phyloP scores from a whole-genome alignment of 2,113 vertebrate species.

The Grus americana region DNA sequence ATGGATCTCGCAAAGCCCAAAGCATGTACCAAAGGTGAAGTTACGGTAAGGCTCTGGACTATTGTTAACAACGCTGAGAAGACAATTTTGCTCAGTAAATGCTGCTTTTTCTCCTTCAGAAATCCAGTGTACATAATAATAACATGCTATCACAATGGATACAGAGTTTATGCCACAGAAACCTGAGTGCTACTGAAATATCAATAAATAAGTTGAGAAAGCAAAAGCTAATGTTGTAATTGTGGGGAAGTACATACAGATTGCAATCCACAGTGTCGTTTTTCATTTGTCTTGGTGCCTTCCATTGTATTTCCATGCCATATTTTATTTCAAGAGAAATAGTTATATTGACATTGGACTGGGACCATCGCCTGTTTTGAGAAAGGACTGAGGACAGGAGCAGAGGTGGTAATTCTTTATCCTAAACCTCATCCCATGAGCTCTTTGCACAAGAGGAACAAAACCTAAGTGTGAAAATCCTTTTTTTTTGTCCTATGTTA shows the following conservation, averaged over 20 bases:
- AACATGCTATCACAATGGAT: fast-evolving
- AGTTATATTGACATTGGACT: not conserved
- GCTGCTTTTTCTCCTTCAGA: not conserved
- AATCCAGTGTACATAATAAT: not conserved
- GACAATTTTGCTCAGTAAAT: not conserved
- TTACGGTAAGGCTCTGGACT: not conserved
- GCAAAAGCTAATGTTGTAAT: not conserved
- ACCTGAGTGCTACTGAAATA: not conserved
- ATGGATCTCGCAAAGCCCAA: not conserved
- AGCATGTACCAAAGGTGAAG: fast-evolving
- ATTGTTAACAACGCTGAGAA: fast-evolving
- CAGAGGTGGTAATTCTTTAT: not conserved
- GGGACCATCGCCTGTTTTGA: not conserved
- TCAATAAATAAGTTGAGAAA: not conserved
- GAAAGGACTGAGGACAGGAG: not conserved
- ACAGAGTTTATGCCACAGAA: fast-evolving
- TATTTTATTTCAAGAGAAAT: not conserved
- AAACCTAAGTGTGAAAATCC: not conserved
- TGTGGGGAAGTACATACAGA: fast-evolving
- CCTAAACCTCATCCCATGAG: not conserved
- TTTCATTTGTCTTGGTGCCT: not conserved
- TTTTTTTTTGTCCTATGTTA: fast-evolving
- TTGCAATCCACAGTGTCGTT: not conserved
- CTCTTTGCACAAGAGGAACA: not conserved
- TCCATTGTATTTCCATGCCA: not conserved